Conservation (phyloP, 2,113 vertebrate species). For the Entelurus aequoreus region DNA sequence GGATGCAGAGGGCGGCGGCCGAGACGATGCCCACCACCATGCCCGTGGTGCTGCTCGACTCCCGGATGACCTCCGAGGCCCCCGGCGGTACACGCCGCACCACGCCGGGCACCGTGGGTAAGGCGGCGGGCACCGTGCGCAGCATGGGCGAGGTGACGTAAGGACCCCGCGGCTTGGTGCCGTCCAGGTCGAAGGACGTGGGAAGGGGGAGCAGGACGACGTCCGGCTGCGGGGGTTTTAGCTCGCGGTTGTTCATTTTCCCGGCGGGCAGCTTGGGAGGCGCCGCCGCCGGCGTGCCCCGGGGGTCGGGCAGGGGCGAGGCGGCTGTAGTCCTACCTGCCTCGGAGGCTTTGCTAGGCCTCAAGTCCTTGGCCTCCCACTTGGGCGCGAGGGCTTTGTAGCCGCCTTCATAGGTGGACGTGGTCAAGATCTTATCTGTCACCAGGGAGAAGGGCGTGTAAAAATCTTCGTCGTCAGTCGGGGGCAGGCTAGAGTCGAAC, state of each 20-base stretch:
- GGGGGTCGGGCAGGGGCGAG: conserved; percentile 89
- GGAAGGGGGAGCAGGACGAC: conserved; percentile 94
- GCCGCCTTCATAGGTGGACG: conserved; percentile 98
- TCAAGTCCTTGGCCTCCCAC: conserved; percentile 99
- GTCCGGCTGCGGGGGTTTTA: conserved; percentile 93
- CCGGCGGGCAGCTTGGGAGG: conserved; percentile 96
- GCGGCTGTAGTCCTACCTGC: conserved; percentile 95
- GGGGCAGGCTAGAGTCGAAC: conserved; percentile 99
- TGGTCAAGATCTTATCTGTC: conserved; percentile 99
- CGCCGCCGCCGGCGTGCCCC: conserved; percentile 81
- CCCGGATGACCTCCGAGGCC: conserved; percentile 95
- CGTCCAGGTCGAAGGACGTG: conserved; percentile 94
- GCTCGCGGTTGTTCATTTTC: conserved; percentile 99
- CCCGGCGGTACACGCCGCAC: conserved; percentile 86
- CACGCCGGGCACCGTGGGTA: conserved; percentile 92
- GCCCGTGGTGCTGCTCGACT: conserved; percentile 98
- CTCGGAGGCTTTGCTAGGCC: conserved; percentile 97
- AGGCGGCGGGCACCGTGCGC: conserved; percentile 92
- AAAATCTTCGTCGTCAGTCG: conserved; percentile 99
- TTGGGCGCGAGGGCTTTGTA: conserved; percentile 99
- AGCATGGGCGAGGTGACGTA: conserved; percentile 99
- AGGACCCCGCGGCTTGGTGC: conserved; percentile 93
- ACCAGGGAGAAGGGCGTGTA: conserved; percentile 99
- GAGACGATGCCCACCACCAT: conserved; percentile 99
- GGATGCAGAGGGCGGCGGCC: conserved; percentile 97